Evolutionary conservation across 1,140 invertebrate species (phyloP), one percentile per base, ranked within the genome.

Genomic region (Tetragnatha versicolor): DNA sequence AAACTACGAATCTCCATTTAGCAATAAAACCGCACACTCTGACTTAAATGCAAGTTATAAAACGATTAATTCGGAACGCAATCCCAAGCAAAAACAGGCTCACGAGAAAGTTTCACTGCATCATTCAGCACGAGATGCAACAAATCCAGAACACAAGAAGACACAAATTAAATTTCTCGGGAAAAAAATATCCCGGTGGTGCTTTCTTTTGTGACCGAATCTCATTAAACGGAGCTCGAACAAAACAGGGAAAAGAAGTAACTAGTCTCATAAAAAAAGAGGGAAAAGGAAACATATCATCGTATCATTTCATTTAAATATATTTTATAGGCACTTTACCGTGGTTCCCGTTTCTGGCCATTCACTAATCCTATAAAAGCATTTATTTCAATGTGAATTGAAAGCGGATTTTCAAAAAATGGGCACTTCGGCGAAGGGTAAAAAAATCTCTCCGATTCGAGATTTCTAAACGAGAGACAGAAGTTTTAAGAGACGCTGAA

Each of bases 281-380:
- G 27, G 25, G n/a, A 20, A 42, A 65, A 22, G 3, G 14, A 42
- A 45, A 7, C 61, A 10, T 14, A 42, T 42, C 39, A 33, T 17
- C 20, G 29, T 33, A 31, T 58, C 31, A 12, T 33, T 7, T 14
- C 55, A 58, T 58, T 58, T 31, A 58, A 33, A 58, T n/a, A 58
- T 58, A 58, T 42, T 27, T 65, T 45, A 65, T 45, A 27, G 61
- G 37, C 42, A 65, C 35, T 65, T 45, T 39, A 22, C 35, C 9
- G 29, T 45, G 20, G 29, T 25, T 31, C 42, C 60, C 39, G 27
- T 42, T 65, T 65, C 39, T 33, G 17, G 3, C 27, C 2, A 53
- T 70, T 55, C 31, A 47, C 51, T 70, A 35, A 53, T 58, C 45
- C 47, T 68, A 12, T 33, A 68, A 47, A 68, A 14, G 27, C 42